Evolutionary conservation across 2,888 invertebrate species (phyloP), one percentile per base, ranked within the genome.

Genomic region (Auanema sp.): DNA sequence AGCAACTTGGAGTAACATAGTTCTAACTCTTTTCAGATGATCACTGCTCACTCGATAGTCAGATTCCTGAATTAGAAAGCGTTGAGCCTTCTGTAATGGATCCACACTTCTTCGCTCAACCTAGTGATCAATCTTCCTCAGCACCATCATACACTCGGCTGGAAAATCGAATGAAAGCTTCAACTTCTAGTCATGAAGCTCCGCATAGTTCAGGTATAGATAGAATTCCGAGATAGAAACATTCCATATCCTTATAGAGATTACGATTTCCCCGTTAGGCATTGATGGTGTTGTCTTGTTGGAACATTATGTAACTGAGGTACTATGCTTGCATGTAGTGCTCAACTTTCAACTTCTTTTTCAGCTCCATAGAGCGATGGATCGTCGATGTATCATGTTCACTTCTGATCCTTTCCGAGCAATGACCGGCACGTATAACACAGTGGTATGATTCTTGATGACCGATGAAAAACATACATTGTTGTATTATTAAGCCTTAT

Each of bases 351-450:
- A n/a, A n/a, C n/a, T 52, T 44, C 10, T 60, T 53, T 49, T 14
- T 21, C 25, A 51, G 49, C 3, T 52, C 3, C 24, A 23, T 21
- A 33, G 43, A 10, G 65, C 70, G 4, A 76, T 75, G 75, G 71
- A 75, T 52, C 60, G 73, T 40, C 41, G 76, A 18, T 43, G 68
- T 44, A 66, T 76, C 63, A 73, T 75, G 58, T 76, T 75, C 65
- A 66, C 71, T 1, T 64, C 66, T 4, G 58, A 56, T 8, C 69
- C 66, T 25, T 33, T 75, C 11, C 40, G 16, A 1, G 64, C 60
- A 12, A 63, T 69, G 5, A 53, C 60, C 2, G 63, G 63, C 12
- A 61, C 65, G 25, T 50, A 58, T 10, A 65, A 65, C 11, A 60
- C 64, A 54, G 41, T 69, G 60, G 67, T 68, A 23, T 53, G 61